Conservation (phyloP, 2,113 vertebrate species). For the Phrynocephalus versicolor region DNA sequence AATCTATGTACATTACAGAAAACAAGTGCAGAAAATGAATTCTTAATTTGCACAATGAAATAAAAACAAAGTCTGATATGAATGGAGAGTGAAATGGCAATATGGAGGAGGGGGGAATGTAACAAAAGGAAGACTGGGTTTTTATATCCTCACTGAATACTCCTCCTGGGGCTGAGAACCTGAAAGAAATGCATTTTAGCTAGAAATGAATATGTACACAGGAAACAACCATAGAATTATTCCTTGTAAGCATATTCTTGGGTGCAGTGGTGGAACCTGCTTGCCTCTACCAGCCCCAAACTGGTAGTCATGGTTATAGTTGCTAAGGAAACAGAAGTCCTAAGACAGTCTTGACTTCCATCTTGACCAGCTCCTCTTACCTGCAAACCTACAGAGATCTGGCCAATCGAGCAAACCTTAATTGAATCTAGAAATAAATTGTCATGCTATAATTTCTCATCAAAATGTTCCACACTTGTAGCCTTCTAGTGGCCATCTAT, state of each 20-base stretch:
- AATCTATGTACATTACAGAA: too few relatives aligned
- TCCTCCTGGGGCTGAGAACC: background rate
- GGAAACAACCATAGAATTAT: background rate
- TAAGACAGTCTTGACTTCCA: background rate
- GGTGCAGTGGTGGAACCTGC: background rate
- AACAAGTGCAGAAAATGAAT: too few relatives aligned
- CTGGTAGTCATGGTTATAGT: background rate
- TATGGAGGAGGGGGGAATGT: too few relatives aligned
- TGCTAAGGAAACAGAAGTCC: conserved; percentile 20
- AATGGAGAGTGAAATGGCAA: too few relatives aligned
- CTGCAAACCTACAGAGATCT: conserved; percentile 19
- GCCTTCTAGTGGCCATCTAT: background rate
- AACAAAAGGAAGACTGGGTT: too few relatives aligned
- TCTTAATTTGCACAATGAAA: too few relatives aligned
- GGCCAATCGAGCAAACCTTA: conserved; percentile 26
- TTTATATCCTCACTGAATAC: too few relatives aligned
- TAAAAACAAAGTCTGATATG: too few relatives aligned
- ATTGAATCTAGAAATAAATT: conserved; percentile 37
- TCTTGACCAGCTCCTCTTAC: conserved; percentile 1
- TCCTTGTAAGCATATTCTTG: background rate
- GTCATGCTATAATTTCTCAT: background rate
- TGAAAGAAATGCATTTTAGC: background rate
- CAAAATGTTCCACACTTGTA: background rate
- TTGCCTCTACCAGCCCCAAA: background rate
- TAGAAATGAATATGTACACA: background rate